Base-by-base conservation (phyloP, 2,113 vertebrate genomes). In the Tamias sibiricus region DNA sequence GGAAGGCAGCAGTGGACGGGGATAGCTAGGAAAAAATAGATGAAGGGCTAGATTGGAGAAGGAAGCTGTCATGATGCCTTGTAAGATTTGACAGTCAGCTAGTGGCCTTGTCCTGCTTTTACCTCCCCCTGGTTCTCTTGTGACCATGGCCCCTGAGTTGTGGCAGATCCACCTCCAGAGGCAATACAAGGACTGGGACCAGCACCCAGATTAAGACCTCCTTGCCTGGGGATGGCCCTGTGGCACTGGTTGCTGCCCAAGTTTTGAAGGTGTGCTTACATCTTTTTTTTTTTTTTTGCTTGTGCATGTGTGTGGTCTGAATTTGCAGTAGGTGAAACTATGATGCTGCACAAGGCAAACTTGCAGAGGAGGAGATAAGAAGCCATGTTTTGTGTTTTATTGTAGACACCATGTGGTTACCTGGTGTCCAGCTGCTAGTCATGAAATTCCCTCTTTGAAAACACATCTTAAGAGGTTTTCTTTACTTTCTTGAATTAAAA, bases 291-390 rank as follows among this genome's bases (percentile, higher is more conserved):
- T 9, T 24, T 92, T 62, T 80, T 76, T 47, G 68, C 8, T 13
- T 12, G 0, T 57, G 30, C 2, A 3, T 57, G 28, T 87, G 44
- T 72, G 32, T 59, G 42, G 16, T 32, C 49, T 80, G n/a, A n/a
- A 89, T 57, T 75, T 88, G 35, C 20, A 64, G 19, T n/a, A 28
- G 32, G 26, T 35, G 32, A 42, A 28, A n/a, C n/a, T 71, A 59
- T 2, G 32, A 54, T 24, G 84, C 84, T 26, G 6, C 2, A 0
- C 0, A 26, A 44, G 32, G 40, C 0, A 1, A 64, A 24, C 16
- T 76, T 19, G 9, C 4, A 24, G 62, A 59, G 17, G 59, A 42
- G 24, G 47, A 54, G 37, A 20, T 8, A 40, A 44, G 57, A 79
- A n/a, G n/a, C 14, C 1, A 4, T 4, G 8, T 19, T 82, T 62